Evolutionary conservation across 2,888 invertebrate species (phyloP), one percentile per base, ranked within the genome.

Genomic region (Oeneis ivallda): DNA sequence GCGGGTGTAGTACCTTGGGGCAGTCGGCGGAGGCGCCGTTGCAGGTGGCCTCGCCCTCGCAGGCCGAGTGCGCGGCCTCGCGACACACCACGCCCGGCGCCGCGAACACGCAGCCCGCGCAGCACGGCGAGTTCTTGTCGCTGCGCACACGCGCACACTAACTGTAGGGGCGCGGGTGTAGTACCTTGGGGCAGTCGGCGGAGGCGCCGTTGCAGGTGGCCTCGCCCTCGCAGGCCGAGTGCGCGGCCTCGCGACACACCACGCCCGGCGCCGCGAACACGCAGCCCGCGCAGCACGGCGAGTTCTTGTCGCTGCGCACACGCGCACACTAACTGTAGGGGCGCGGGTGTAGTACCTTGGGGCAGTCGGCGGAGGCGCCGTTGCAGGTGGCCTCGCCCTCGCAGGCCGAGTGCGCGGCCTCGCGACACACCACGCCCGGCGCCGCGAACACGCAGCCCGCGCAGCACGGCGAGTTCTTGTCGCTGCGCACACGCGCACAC

Each of bases 401-500:
- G 86, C 98, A 98, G 32, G 98, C 97, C 0, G 97, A 95, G 78
- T 96, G 96, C 81, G 98, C 97, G 0, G 97, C 97, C 79, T 98
- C 97, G 60, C 98, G 94, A 79, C 98, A 98, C 83, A 97, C 97
- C 50, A 96, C 94, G 10, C 96, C 96, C 5, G 94, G 92, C 59
- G 95, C 93, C 93, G 98, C 97, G 82, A 95, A 97, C 79, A 96
- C 95, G 80, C 99, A 99, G 75, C 96, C 95, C 84, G 96, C 95
- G 81, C 99, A 99, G 81, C 99, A 99, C 5, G 98, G 98, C 0
- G 98, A 98, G 87, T 99, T 99, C 86, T 98, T 97, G 83, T 98
- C 98, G 83, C 98, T 98, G 81, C 66, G 26, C 49, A 19, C 19
- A 26, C 5, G 1, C 15, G 3, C 1, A 3, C 10, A 49, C 49